Evolutionary conservation across 2,113 vertebrate species (phyloP).

Genomic region (Casuarius casuarius): DNA sequence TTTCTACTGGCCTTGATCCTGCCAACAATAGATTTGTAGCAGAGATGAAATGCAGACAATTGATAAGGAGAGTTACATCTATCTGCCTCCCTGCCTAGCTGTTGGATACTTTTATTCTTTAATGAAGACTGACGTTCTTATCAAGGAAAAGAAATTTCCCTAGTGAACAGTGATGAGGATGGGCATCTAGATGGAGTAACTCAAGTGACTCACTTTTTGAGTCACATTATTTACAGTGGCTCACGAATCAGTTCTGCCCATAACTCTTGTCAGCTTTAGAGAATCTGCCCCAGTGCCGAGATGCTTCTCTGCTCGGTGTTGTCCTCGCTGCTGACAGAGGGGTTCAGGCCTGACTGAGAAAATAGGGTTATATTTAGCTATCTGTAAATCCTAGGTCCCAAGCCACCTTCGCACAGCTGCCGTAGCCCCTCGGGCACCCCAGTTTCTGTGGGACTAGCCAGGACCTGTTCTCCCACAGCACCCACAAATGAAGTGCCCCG

Average conservation of each 20-base stretch:
- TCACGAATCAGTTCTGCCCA: background rate
- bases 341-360: background rate
- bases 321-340: rapidly evolving
- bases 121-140: background rate
- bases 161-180: background rate
- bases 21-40: background rate
- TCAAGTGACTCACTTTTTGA: background rate
- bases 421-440: background rate
- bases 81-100: rapidly evolving
- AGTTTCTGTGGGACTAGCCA: background rate
- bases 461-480: background rate
- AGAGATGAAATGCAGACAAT: background rate
- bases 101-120: background rate
- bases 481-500: rapidly evolving
- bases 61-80: background rate
- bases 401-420: background rate
- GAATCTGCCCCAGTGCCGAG: background rate
- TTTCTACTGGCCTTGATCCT: background rate
- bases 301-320: background rate
- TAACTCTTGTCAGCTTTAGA: background rate
- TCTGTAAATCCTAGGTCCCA: background rate
- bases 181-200: background rate
- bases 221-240: background rate
- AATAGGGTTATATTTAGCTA: rapidly evolving
- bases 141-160: background rate